phyloP scores from a whole-genome alignment of 2,888 invertebrate species.

The Amitus sp. region DNA sequence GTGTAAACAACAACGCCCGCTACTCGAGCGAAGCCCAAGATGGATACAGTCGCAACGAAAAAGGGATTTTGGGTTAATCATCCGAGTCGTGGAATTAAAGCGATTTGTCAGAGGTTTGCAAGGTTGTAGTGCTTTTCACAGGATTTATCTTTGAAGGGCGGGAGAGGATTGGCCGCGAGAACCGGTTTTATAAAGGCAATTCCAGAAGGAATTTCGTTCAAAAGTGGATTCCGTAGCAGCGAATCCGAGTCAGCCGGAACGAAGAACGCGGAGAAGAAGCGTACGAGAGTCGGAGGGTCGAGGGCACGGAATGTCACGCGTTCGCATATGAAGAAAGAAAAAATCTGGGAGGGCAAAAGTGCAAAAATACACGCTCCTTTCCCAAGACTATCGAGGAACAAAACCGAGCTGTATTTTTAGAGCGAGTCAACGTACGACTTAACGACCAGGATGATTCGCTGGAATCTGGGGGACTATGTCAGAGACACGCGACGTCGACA shows the following conservation, averaged over 20 bases:
- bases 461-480: slow-evolving; percentile 26
- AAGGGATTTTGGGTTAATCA: slow-evolving; percentile 33
- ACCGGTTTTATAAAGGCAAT: slow-evolving; percentile 50
- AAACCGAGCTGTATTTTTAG: slow-evolving; percentile 15
- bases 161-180: slow-evolving; percentile 21
- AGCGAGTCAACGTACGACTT: slow-evolving; percentile 1
- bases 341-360: neutral
- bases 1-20: slow-evolving; percentile 29
- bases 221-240: slow-evolving; percentile 48
- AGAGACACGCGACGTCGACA: slow-evolving; percentile 7
- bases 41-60: slow-evolving; percentile 22
- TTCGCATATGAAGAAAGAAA: slow-evolving; percentile 5
- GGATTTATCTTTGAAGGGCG: slow-evolving; percentile 40
- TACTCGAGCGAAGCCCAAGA: slow-evolving; percentile 13
- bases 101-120: slow-evolving; percentile 42
- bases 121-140: slow-evolving; percentile 36
- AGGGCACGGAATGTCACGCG: neutral
- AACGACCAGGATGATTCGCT: slow-evolving; percentile 1
- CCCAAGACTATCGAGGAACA: no score
- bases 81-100: slow-evolving; percentile 21
- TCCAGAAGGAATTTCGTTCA: slow-evolving; percentile 52
- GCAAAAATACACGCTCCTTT: neutral
- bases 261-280: neutral
- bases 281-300: neutral
- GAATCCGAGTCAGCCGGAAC: slow-evolving; percentile 4